Evolutionary conservation across 2,113 vertebrate genomes (phyloP).

Genomic region (Thalassarche chlororhynchos): DNA sequence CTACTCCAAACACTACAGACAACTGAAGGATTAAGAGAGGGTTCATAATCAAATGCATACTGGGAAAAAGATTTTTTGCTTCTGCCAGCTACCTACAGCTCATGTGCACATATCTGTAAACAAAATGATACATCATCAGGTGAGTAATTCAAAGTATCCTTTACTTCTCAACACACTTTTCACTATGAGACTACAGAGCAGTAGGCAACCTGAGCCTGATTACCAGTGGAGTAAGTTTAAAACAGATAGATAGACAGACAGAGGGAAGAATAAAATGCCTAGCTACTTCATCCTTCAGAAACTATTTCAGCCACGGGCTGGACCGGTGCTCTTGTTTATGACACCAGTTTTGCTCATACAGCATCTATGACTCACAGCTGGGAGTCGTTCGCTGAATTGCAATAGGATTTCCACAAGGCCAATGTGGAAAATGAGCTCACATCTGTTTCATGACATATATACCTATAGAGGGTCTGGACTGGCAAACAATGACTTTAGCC

Average conservation of each 20-base stretch:
- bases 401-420: neutral
- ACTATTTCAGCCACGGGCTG: neutral
- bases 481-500: neutral
- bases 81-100: neutral
- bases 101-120: neutral
- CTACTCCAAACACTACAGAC: neutral
- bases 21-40: neutral
- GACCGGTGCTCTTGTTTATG: neutral
- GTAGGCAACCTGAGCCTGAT: neutral
- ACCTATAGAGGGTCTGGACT: neutral
- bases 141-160: neutral
- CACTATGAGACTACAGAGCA: neutral
- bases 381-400: neutral
- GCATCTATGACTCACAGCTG: neutral
- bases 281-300: neutral
- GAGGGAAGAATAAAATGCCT: neutral
- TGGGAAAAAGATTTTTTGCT: neutral
- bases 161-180: neutral
- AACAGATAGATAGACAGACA: neutral
- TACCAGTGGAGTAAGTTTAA: neutral
- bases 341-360: neutral
- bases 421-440: neutral
- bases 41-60: neutral
- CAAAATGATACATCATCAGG: neutral
- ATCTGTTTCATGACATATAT: neutral